phyloP scores from a whole-genome alignment of 2,888 invertebrate genomes.

The Trypoxylon attenuatum region DNA sequence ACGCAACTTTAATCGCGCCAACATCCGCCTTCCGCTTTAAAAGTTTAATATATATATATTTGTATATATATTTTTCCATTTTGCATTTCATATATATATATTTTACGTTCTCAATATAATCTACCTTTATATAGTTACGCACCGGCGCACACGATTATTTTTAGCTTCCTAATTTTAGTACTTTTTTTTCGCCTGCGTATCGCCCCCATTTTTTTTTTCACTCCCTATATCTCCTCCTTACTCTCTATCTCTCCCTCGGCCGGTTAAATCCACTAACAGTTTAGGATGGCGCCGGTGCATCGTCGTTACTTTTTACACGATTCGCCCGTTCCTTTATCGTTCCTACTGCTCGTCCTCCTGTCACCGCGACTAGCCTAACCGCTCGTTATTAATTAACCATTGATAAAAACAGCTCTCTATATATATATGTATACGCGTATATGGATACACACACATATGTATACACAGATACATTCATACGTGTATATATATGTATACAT shows the following conservation, averaged over 20 bases:
- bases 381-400: slow-evolving; percentile 56
- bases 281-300: slow-evolving; percentile 58
- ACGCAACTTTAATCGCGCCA: slow-evolving; percentile 51
- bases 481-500: slow-evolving; percentile 36
- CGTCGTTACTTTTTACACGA: slow-evolving; percentile 21
- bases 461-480: no score
- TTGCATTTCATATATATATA: slow-evolving; percentile 51
- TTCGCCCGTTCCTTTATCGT: slow-evolving; percentile 44
- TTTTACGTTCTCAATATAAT: slow-evolving; percentile 57
- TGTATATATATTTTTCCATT: slow-evolving; percentile 50
- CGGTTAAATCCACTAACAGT: slow-evolving; percentile 4
- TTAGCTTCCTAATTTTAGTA: slow-evolving; percentile 22
- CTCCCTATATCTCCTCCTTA: background rate
- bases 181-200: slow-evolving; percentile 15
- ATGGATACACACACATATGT: no score
- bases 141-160: slow-evolving; percentile 55
- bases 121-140: slow-evolving; percentile 62
- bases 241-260: background rate
- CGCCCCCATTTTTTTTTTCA: slow-evolving; percentile 8
- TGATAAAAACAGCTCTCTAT: slow-evolving; percentile 51
- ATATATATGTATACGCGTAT: slow-evolving; percentile 33
- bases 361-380: slow-evolving; percentile 62
- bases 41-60: slow-evolving; percentile 61
- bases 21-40: slow-evolving; percentile 45
- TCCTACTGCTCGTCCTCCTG: slow-evolving; percentile 48